Base-by-base conservation (phyloP, 1,140 invertebrate species). In the Hyles vespertilio region DNA sequence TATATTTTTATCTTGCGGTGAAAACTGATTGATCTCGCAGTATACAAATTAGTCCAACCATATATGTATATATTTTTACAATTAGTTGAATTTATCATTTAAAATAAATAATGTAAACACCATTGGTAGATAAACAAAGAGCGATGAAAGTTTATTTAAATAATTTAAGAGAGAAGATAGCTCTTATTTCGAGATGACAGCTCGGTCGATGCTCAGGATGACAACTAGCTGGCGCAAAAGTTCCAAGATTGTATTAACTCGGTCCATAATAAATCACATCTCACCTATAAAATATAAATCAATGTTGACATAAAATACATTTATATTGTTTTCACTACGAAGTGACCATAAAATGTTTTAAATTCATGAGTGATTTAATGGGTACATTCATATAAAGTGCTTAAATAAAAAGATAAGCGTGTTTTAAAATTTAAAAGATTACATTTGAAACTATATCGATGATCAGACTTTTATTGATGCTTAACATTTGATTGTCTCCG, bases 301-400 rank as follows among this genome's bases (percentile, higher is more conserved):
- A 85, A 71, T 47, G 40, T 67, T 73, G 79, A 83, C 83, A 79
- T 79, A 86, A 86, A 86, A 85, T 75, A 86, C 77, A 81, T 85
- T 85, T 85, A 86, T 86, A 88, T 88, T 86, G 85, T 88, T 88
- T 88, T 80, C 85, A 81, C 79, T 84, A 77, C 63, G 77, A 84
- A 79, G 81, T 84, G 79, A 81, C 79, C 79, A 84, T 87, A 87
- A 88, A 85, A 85, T 77, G 70, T 69, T 86, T 84, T 81, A 82
- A 84, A 86, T 78, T 82, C 81, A 83, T 85, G 82, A 78, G 66
- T 84, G 81, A 84, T 81, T 84, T 83, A 84, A 84, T 82, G 72
- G 72, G 67, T 76, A 70, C 61, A 64, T 66, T 63, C 66, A 69
- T 70, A 75, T 75, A 77, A 79, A n/a, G 51, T 58, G 63, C 58